Conservation (phyloP, 2,888 invertebrate genomes). For the Danaus chrysippus region DNA sequence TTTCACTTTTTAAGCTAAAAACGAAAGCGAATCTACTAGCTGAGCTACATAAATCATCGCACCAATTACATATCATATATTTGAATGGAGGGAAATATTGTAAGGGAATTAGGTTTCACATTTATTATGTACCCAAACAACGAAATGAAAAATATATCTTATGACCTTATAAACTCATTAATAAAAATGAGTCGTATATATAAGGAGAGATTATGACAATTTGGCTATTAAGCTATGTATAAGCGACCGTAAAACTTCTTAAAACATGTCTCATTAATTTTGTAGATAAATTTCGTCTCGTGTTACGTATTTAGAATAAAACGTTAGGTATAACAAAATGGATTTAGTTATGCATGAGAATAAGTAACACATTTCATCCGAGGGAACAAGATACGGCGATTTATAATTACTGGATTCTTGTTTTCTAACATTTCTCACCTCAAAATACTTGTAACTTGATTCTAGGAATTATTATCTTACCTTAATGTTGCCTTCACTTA, state of each 20-base stretch:
- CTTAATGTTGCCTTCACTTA: constrained; percentile 55
- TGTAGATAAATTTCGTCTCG: constrained; percentile 2
- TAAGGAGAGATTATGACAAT: not conserved
- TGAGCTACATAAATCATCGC: not conserved
- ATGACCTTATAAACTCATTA: too few relatives aligned
- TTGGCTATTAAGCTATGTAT: not conserved
- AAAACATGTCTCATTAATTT: not conserved
- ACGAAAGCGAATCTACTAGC: constrained; percentile 4
- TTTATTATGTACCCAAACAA: too few relatives aligned
- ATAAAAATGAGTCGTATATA: too few relatives aligned
- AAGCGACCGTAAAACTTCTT: not conserved
- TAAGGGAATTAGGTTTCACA: too few relatives aligned
- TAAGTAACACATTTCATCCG: constrained; percentile 45
- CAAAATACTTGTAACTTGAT: constrained; percentile 53
- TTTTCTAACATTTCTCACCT: constrained; percentile 54
- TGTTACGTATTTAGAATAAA: constrained; percentile 7
- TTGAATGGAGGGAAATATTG: too few relatives aligned
- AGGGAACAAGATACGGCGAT: constrained; percentile 38
- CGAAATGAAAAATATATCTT: too few relatives aligned
- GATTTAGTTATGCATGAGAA: constrained; percentile 28
- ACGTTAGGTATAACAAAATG: constrained; percentile 17
- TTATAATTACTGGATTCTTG: constrained; percentile 61
- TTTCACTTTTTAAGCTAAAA: constrained; percentile 5
- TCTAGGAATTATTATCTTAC: constrained; percentile 65
- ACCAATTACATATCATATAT: too few relatives aligned